phyloP scores from a whole-genome alignment of 23 tunicate species.

The Corella eumyota region DNA sequence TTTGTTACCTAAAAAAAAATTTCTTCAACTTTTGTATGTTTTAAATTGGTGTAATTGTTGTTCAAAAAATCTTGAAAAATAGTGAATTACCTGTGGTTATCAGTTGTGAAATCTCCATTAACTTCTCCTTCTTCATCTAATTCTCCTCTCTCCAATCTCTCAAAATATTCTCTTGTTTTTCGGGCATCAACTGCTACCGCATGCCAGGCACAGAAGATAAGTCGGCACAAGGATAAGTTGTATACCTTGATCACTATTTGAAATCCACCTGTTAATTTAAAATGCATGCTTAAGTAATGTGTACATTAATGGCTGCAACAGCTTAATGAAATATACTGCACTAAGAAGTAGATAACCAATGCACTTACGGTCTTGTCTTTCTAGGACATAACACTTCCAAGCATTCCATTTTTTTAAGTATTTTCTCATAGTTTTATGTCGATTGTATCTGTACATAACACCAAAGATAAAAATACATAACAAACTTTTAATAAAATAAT shows the following conservation, averaged over 20 bases:
- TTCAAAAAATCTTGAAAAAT: too few relatives aligned
- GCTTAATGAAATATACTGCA: too few relatives aligned
- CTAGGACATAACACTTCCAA: slow-evolving; percentile 71
- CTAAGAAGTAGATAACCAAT: too few relatives aligned
- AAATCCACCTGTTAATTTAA: slow-evolving; percentile 36
- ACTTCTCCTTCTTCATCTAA: slow-evolving; percentile 59
- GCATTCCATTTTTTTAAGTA: slow-evolving; percentile 34
- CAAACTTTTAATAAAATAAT: background rate
- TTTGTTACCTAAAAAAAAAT: too few relatives aligned
- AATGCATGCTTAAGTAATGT: too few relatives aligned
- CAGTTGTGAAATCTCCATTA: slow-evolving; percentile 18
- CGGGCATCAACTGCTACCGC: slow-evolving; percentile 73
- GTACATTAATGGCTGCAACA: too few relatives aligned
- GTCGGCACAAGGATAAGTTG: slow-evolving; percentile 39
- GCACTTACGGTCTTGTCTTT: slow-evolving; percentile 57
- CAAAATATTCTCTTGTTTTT: slow-evolving; percentile 86
- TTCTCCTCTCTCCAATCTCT: slow-evolving; percentile 82
- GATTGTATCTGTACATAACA: slow-evolving; percentile 43
- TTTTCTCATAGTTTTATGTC: slow-evolving; percentile 42
- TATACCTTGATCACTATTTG: slow-evolving; percentile 28
- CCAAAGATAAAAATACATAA: background rate
- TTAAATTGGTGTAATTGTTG: too few relatives aligned
- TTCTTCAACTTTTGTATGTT: too few relatives aligned
- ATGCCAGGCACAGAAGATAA: slow-evolving; percentile 64
- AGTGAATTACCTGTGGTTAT: slow-evolving; percentile 21